Percentiles rank a stretch among this genome's conserved stretches.
Conservation (phyloP, 2,797 vertebrate species). For the Poeciliopsis presidionis region DNA sequence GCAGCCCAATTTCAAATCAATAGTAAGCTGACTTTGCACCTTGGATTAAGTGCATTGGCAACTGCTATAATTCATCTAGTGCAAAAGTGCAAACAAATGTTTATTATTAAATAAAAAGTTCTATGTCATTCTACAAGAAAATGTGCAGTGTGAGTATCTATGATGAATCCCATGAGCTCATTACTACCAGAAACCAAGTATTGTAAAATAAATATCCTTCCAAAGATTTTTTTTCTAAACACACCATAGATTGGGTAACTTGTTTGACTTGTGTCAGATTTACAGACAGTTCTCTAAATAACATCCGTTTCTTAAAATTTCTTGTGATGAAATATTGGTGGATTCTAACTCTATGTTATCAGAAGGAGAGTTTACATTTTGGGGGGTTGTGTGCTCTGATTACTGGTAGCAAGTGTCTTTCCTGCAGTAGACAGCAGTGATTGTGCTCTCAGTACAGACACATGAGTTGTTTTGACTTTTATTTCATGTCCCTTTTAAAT, state of each 20-base stretch:
- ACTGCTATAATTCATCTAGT: too few relatives aligned
- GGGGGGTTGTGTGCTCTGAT: not conserved
- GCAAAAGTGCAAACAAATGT: not conserved
- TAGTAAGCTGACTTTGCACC: not conserved
- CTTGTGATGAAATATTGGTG: not conserved
- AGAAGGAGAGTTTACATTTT: not conserved
- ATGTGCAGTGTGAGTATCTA: not conserved
- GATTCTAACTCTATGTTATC: not conserved
- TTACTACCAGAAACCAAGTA: not conserved
- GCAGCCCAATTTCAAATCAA: slow-evolving; percentile 6
- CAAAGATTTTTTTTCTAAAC: slow-evolving; percentile 11
- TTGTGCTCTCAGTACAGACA: not conserved
- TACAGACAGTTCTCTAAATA: slow-evolving; percentile 13
- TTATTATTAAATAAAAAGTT: not conserved
- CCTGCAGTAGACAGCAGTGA: not conserved
- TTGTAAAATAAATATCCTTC: slow-evolving; percentile 2
- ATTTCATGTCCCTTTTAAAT: not conserved
- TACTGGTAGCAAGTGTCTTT: not conserved
- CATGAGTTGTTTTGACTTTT: not conserved
- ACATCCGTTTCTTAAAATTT: not conserved
- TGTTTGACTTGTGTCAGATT: slow-evolving; percentile 8
- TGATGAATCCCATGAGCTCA: not conserved
- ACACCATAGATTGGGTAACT: slow-evolving; percentile 3
- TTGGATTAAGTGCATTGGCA: not conserved
- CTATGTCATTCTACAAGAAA: not conserved